Base-by-base conservation (phyloP, 2,888 invertebrate species). In the Netelia virgata region DNA sequence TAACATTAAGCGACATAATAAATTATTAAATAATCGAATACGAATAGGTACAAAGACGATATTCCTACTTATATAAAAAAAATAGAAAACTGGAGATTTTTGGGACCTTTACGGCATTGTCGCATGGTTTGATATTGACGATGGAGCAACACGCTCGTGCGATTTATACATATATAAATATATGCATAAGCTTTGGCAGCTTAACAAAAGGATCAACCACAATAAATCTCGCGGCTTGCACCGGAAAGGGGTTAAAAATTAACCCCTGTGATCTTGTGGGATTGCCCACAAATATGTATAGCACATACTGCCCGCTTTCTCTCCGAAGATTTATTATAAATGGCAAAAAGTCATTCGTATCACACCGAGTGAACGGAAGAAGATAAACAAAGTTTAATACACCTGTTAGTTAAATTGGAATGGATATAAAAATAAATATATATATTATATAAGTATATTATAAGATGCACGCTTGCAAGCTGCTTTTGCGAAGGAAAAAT, bases 161-260 rank as follows among this genome's bases (percentile, higher is more conserved):
- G n/a, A 50, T 36, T 28, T 50, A 43, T 28, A 36, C 28, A 63
- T 28, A 36, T 36, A 47, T 0, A 69, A 57, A 82, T 68, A 81
- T 53, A 59, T 69, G 82, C 78, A 61, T 83, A 78, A 82, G 76
- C 73, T 74, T 74, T 68, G 83, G 76, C n/a, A 83, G 87, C 89
- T 90, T 89, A 90, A 89, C 87, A 90, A 90, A 89, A 88, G 87
- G 76, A 84, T 70, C 86, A 80, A 80, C 73, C 73, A 83, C 88
- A 87, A 91, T 92, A 91, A 91, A 92, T 92, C 91, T 91, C 74
- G 53, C 28, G 82, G 76, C 91, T 91, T 63, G 68, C 63, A 64
- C 73, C 53, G 28, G 36, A 50, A 76, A 75, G 82, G 81, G 79
- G 80, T 86, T 77, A 85, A 86, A 86, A 86, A 85, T 85, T 83